Conservation (phyloP, 1,140 invertebrate species). For the Drosophila kikkawai region DNA sequence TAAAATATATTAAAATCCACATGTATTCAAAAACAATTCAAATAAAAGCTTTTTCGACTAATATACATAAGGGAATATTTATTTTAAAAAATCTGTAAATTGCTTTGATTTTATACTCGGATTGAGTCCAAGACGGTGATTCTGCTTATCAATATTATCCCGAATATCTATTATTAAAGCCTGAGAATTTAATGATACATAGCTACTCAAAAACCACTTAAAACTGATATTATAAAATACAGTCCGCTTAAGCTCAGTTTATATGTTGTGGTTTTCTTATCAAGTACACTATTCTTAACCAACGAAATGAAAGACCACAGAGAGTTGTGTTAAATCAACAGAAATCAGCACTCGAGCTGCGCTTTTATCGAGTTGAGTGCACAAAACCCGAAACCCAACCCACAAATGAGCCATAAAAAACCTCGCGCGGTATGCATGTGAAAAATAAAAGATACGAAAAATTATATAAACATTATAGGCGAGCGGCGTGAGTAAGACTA, state of each 20-base stretch:
- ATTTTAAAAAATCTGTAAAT: background rate
- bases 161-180: background rate
- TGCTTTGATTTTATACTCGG: background rate
- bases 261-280: conserved; percentile 29
- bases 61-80: background rate
- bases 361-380: conserved; percentile 29
- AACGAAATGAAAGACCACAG: conserved; percentile 8
- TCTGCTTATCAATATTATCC: background rate
- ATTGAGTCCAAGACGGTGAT: background rate
- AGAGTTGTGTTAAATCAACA: conserved; percentile 21
- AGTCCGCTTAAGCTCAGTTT: conserved; percentile 1
- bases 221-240: background rate
- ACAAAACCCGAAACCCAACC: conserved; percentile 47
- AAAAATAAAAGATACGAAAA: conserved; percentile 74
- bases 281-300: conserved; percentile 18
- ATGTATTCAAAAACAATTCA: background rate
- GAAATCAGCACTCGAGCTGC: conserved; percentile 21
- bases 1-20: background rate
- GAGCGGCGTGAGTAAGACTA: conserved; percentile 74
- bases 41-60: background rate
- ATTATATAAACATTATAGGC: conserved; percentile 82
- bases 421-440: conserved; percentile 69
- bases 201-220: background rate
- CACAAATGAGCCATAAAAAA: conserved; percentile 56
- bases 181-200: background rate